A percentile compares a stretch with the other conserved stretches of the same genome.
These are phyloP conservation scores for Drosophila atripex DNA, from an alignment of 2,888 invertebrate species.

Conservation along the genomic window DNA sequence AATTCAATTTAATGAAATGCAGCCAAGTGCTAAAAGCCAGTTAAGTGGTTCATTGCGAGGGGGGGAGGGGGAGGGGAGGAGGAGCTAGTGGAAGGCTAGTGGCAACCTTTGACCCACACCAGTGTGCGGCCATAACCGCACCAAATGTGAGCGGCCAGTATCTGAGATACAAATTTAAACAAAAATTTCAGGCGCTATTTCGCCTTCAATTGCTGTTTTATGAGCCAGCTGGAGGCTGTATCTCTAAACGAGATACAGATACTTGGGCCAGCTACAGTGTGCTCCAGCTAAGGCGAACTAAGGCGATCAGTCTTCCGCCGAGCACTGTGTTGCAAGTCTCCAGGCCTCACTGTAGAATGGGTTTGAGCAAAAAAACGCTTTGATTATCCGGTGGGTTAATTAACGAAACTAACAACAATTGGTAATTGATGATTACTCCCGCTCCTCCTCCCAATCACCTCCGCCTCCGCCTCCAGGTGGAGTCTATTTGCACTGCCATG, in stretches of 20 bases:
- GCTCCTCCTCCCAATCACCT: conserved; percentile 53
- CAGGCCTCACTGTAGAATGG: not conserved
- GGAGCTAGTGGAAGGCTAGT: conserved; percentile 8
- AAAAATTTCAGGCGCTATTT: conserved; percentile 36
- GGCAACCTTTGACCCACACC: conserved; percentile 34
- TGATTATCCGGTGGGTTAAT: conserved; percentile 71
- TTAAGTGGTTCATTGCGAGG: conserved; percentile 42
- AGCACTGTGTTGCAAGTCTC: too few species aligned
- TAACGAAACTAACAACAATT: conserved; percentile 63
- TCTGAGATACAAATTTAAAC: conserved; percentile 37
- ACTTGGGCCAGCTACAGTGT: conserved; percentile 8
- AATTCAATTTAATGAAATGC: conserved; percentile 64
- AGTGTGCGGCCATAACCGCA: too few species aligned
- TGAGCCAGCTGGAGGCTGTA: conserved; percentile 54
- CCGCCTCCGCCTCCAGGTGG: conserved; percentile 18
- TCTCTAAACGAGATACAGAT: conserved; percentile 14
- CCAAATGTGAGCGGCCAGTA: conserved; percentile 23
- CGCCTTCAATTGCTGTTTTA: conserved; percentile 46
- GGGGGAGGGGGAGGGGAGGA: not conserved
- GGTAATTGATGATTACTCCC: conserved; percentile 66
- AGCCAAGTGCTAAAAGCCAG: conserved; percentile 52
- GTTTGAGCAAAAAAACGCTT: conserved; percentile 12
- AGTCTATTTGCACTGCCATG: conserved; percentile 57
- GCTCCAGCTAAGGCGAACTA: not conserved
- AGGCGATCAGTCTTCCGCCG: not conserved